These are phyloP conservation scores for Aricia agestis DNA, from an alignment of 1,140 invertebrate species.

Conservation along the genomic window DNA sequence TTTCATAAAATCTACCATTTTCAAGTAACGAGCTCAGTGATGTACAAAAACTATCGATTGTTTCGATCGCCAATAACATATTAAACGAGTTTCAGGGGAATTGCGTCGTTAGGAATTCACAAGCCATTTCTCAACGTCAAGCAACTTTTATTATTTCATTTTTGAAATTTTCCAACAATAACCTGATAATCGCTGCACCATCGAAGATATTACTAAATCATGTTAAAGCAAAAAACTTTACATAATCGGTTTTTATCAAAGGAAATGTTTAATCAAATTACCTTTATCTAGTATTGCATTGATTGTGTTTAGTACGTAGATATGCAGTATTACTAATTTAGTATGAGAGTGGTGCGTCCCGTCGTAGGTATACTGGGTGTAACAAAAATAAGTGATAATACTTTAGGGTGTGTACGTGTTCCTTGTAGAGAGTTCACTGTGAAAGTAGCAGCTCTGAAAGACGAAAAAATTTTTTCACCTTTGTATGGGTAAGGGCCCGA, in stretches of 20 bases:
- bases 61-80: conserved; percentile 8
- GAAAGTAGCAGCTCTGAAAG: too few relatives aligned
- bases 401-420: too few relatives aligned
- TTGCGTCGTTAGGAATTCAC: conserved; percentile 11
- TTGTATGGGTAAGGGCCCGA: too few relatives aligned
- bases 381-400: too few relatives aligned
- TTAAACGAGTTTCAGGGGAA: not conserved
- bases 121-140: conserved; percentile 14
- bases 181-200: not conserved
- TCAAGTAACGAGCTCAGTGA: not conserved
- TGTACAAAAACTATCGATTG: conserved; percentile 7
- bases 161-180: conserved; percentile 1
- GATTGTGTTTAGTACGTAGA: too few relatives aligned
- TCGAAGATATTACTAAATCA: not conserved
- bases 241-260: not conserved
- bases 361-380: too few relatives aligned
- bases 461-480: too few relatives aligned
- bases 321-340: too few relatives aligned
- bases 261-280: not conserved
- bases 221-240: not conserved
- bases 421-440: too few relatives aligned
- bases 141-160: conserved; percentile 11
- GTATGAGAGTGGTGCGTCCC: too few relatives aligned
- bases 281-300: too few relatives aligned
- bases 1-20: not conserved